phyloP scores from a whole-genome alignment of 2,888 invertebrate species.

The Psococerastis gibbosa region DNA sequence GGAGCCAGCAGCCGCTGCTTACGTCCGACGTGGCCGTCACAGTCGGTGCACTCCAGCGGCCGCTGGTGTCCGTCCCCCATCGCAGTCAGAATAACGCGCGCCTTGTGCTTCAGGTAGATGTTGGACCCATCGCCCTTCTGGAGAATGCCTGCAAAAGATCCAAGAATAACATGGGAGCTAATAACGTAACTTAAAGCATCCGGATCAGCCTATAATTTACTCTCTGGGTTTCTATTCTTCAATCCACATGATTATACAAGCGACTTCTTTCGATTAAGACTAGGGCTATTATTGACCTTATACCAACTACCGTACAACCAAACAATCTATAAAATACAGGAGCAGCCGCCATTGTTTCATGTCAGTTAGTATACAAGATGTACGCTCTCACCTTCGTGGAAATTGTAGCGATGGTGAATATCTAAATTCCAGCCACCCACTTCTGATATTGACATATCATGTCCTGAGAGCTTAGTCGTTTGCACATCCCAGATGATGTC shows the following conservation, averaged over 20 bases:
- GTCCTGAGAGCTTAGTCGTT: slow-evolving; percentile 85
- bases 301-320: too few species aligned
- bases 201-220: too few species aligned
- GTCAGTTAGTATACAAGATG: too few species aligned
- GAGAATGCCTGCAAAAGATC: slow-evolving; percentile 52
- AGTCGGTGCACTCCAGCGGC: slow-evolving; percentile 63
- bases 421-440: slow-evolving; percentile 97
- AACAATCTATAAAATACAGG: too few species aligned
- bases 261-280: too few species aligned
- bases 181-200: too few species aligned
- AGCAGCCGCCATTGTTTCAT: too few species aligned
- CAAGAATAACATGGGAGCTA: too few species aligned
- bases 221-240: too few species aligned
- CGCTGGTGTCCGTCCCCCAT: slow-evolving; percentile 86
- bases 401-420: slow-evolving; percentile 94
- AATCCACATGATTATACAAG: too few species aligned
- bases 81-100: slow-evolving; percentile 71
- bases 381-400: slow-evolving; percentile 97
- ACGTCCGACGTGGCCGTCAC: slow-evolving; percentile 43
- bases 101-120: slow-evolving; percentile 83
- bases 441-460: slow-evolving; percentile 92
- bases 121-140: slow-evolving; percentile 96
- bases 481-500: slow-evolving; percentile 92
- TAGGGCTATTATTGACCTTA: too few species aligned
- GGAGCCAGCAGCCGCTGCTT: slow-evolving; percentile 76